These are phyloP conservation scores for Agrochola macilenta DNA, from an alignment of 2,888 invertebrate genomes.

Conservation along the genomic window DNA sequence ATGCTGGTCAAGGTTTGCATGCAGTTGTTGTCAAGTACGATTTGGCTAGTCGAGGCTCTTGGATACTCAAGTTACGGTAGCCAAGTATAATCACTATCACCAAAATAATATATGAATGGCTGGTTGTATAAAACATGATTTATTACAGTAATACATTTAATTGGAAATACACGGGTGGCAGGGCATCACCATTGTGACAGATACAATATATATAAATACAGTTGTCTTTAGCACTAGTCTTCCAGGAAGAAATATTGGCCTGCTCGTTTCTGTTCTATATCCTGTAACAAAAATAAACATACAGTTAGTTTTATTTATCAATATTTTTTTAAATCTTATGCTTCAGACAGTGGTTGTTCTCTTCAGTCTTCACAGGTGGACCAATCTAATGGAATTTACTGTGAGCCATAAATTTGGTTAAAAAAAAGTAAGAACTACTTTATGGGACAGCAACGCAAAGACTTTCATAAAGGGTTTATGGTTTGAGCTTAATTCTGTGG, in stretches of 20 bases:
- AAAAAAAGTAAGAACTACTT: not conserved
- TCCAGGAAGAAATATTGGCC: constrained; percentile 99
- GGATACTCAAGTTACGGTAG: not conserved
- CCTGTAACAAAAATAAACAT: constrained; percentile 90
- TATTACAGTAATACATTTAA: constrained; percentile 87
- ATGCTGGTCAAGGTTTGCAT: not conserved
- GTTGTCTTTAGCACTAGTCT: constrained; percentile 91
- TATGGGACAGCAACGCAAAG: not conserved
- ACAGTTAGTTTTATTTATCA: constrained; percentile 16
- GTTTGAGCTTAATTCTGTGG: not conserved
- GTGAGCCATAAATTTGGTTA: not conserved
- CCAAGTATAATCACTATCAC: not conserved
- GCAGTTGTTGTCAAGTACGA: not conserved
- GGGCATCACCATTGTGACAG: constrained; percentile 82
- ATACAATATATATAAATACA: constrained; percentile 83
- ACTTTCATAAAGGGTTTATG: not conserved
- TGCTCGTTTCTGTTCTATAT: constrained; percentile 98
- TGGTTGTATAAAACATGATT: constrained; percentile 87
- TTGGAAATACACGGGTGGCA: constrained; percentile 85
- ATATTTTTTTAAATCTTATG: not conserved
- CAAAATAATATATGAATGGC: constrained; percentile 38
- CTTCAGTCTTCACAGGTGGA: not conserved
- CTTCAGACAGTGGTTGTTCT: not conserved
- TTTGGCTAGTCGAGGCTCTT: not conserved
- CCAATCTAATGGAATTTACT: not conserved